phyloP scores from a whole-genome alignment of 2,888 invertebrate species.

The Campoletis raptor region DNA sequence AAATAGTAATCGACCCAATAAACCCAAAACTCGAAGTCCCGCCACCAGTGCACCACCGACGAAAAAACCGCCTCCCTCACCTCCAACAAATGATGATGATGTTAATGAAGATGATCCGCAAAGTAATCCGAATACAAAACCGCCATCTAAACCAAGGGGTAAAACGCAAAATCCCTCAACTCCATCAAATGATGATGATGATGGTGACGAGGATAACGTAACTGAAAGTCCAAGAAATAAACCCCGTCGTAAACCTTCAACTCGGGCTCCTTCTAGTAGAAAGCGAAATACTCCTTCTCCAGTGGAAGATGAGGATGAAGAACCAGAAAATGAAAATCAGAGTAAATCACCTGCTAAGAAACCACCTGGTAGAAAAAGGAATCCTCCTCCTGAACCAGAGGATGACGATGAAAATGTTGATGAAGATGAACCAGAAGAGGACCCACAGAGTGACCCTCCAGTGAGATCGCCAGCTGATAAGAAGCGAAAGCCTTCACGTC shows the following conservation, averaged over 20 bases:
- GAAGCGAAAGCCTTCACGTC: conserved; percentile 6
- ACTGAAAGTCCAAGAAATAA: conserved; percentile 18
- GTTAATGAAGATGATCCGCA: conserved; percentile 11
- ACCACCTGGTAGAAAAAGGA: conserved; percentile 8
- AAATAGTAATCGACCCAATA: conserved; percentile 19
- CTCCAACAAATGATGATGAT: conserved; percentile 34
- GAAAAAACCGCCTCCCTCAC: conserved; percentile 19
- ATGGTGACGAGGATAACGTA: neutral
- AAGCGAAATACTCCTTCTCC: conserved; percentile 20
- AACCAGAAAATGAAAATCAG: conserved; percentile 13
- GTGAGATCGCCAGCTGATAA: neutral
- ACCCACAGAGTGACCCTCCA: neutral
- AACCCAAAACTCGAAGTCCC: neutral
- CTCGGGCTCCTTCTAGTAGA: conserved; percentile 2
- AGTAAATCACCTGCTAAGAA: neutral
- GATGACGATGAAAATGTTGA: conserved; percentile 12
- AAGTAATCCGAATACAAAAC: conserved; percentile 8
- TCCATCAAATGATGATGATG: conserved; percentile 27
- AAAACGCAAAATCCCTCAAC: conserved; percentile 31
- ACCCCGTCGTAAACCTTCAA: conserved; percentile 18
- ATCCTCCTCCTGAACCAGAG: conserved; percentile 19
- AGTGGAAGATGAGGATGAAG: conserved; percentile 27
- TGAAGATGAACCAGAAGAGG: conserved; percentile 14
- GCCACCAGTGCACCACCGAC: conserved; percentile 32
- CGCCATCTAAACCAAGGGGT: neutral